Evolutionary conservation across 2,113 vertebrate genomes (phyloP).

Genomic region (Hemiprocne comata): DNA sequence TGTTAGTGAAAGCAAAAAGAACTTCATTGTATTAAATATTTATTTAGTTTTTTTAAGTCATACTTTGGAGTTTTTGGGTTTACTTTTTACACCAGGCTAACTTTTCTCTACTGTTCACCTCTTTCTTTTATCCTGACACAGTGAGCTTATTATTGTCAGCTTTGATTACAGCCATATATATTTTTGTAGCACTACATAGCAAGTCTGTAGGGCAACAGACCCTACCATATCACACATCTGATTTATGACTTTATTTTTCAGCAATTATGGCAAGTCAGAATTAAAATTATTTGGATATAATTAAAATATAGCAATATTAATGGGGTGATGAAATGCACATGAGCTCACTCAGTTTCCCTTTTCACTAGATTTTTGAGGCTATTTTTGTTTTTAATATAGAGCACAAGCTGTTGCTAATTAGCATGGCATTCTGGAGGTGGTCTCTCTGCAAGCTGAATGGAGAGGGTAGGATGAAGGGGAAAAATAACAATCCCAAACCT

Average conservation of each 20-base stretch:
- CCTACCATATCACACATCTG: fast-evolving
- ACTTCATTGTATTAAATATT: background rate
- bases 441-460: background rate
- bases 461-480: background rate
- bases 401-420: conserved; percentile 45
- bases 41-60: background rate
- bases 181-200: background rate
- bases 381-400: conserved; percentile 7
- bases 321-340: background rate
- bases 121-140: background rate
- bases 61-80: background rate
- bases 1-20: background rate
- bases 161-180: background rate
- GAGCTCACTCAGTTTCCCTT: background rate
- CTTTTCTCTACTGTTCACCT: background rate
- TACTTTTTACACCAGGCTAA: background rate
- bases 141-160: background rate
- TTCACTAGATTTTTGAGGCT: background rate
- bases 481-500: background rate
- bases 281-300: background rate
- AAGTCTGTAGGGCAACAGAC: background rate
- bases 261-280: background rate
- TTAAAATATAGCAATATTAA: background rate
- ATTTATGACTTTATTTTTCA: background rate
- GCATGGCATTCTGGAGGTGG: background rate